A percentile compares a stretch with the other conserved stretches of the same genome.
phyloP scores from a whole-genome alignment of 2,113 vertebrate species.

The Chrysochloris asiatica region DNA sequence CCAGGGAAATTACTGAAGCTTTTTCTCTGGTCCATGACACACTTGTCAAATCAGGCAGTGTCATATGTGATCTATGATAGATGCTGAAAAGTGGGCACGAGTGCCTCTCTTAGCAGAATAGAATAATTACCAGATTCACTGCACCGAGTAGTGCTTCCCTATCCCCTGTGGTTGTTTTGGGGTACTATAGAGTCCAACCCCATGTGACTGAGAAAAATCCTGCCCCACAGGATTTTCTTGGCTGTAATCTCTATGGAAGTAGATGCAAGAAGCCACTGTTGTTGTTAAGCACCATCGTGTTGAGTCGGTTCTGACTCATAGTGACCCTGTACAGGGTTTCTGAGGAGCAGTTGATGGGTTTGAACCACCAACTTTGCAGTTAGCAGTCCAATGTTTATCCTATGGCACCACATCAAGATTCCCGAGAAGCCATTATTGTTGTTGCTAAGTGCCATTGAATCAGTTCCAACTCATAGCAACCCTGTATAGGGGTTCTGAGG shows the following conservation, averaged over 20 bases:
- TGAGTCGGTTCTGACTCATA: no score
- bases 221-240: neutral
- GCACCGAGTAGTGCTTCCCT: neutral
- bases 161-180: neutral
- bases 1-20: constrained; percentile 70
- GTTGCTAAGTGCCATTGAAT: no score
- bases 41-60: constrained; percentile 68
- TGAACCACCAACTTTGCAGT: no score
- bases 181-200: neutral
- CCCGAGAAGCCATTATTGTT: no score
- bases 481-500: no score
- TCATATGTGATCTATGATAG: constrained; percentile 43
- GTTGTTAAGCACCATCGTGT: no score
- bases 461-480: no score
- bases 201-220: neutral
- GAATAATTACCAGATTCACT: constrained; percentile 41
- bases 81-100: constrained; percentile 1
- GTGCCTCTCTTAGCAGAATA: constrained; percentile 23
- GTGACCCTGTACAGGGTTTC: no score
- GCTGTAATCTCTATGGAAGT: neutral
- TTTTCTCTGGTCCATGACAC: constrained; percentile 63
- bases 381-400: no score
- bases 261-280: no score
- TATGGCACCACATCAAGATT: no score
- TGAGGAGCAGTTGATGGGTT: no score